These are phyloP conservation scores for Bubalus kerabau DNA, from an alignment of 2,113 vertebrate species.

Conservation along the genomic window DNA sequence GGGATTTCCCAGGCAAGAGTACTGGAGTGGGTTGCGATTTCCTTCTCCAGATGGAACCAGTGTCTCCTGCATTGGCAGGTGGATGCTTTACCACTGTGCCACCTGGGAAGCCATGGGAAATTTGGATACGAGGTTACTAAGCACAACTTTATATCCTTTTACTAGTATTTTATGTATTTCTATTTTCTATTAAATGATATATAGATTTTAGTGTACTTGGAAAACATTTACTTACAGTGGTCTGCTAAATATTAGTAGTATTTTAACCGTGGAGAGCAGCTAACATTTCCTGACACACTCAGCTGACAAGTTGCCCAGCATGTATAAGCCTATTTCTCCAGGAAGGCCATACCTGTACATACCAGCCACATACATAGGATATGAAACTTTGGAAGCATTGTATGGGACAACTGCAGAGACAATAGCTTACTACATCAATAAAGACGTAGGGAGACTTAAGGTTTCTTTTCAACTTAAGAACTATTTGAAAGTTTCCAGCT, in stretches of 20 bases:
- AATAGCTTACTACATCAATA: neutral
- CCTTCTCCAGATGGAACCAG: neutral
- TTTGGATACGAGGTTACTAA: neutral
- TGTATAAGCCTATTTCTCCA: neutral
- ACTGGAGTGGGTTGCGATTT: neutral
- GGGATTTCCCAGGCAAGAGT: neutral
- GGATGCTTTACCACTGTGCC: neutral
- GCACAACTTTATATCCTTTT: neutral
- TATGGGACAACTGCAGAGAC: neutral
- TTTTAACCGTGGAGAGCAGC: neutral
- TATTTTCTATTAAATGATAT: neutral
- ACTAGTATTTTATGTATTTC: neutral
- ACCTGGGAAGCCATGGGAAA: neutral
- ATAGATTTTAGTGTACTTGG: neutral
- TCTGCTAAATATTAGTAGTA: neutral
- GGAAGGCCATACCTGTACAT: rapidly evolving
- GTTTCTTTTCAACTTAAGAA: neutral
- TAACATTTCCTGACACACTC: neutral
- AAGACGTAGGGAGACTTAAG: neutral
- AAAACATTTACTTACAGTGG: neutral
- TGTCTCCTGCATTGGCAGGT: neutral
- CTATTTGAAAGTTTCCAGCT: neutral
- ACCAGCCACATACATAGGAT: neutral
- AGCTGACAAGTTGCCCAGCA: neutral
- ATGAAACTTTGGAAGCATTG: neutral